These are phyloP conservation scores for Oegoconia quadripuncta DNA, from an alignment of 2,888 invertebrate genomes.

Conservation along the genomic window DNA sequence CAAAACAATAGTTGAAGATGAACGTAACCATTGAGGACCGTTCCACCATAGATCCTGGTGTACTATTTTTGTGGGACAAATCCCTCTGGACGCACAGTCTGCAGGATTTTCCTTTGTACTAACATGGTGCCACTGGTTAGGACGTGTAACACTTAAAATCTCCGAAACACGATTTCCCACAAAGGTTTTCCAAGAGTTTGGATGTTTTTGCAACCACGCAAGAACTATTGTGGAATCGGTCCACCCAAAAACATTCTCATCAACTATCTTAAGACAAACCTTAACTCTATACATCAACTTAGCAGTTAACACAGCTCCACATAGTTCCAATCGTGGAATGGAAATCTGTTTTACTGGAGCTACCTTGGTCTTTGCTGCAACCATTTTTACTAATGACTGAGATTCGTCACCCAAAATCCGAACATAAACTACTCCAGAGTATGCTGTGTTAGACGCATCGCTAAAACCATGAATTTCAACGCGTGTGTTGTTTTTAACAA, in stretches of 20 bases:
- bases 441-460: constrained; percentile 21
- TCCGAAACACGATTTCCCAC: background rate
- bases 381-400: constrained; percentile 15
- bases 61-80: constrained; percentile 3
- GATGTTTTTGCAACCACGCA: constrained; percentile 6
- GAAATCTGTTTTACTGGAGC: constrained; percentile 19
- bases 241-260: constrained; percentile 15
- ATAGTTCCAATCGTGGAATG: constrained; percentile 23
- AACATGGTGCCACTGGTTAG: no score
- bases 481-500: background rate
- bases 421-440: constrained; percentile 21
- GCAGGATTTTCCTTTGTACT: no score
- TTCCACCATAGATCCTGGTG: constrained; percentile 7
- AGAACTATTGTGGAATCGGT: constrained; percentile 28
- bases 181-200: constrained; percentile 1
- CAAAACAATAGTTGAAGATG: no score
- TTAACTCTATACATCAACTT: constrained; percentile 13
- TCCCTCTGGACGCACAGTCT: constrained; percentile 25
- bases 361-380: no score
- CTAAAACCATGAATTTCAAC: constrained; percentile 21
- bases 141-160: constrained; percentile 20
- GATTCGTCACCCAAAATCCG: background rate
- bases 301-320: constrained; percentile 17
- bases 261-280: constrained; percentile 2
- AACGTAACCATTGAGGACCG: background rate